These are phyloP conservation scores for Myotis vivesi DNA, from an alignment of 2,797 vertebrate species.

Conservation along the genomic window DNA sequence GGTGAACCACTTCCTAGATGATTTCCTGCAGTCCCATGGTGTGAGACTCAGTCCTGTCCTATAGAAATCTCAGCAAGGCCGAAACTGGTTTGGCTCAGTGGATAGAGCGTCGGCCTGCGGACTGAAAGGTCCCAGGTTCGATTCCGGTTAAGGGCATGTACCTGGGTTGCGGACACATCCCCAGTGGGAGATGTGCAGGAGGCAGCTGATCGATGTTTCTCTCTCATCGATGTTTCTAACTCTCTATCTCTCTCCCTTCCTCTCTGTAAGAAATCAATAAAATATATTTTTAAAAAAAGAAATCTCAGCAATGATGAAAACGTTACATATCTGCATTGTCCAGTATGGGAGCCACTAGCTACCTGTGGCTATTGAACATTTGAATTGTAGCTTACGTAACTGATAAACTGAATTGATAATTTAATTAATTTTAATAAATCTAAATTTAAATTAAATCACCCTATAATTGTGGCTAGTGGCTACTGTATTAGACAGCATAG, in stretches of 20 bases:
- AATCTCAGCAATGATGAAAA: neutral
- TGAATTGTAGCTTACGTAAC: neutral
- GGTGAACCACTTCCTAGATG: neutral
- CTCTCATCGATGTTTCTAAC: too few relatives aligned
- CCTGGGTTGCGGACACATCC: too few relatives aligned
- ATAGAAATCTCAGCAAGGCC: neutral
- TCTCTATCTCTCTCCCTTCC: too few relatives aligned
- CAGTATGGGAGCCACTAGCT: neutral
- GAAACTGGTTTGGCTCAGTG: too few relatives aligned
- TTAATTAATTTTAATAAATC: constrained; percentile 7
- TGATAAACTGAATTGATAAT: neutral
- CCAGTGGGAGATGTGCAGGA: too few relatives aligned
- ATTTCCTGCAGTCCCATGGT: neutral
- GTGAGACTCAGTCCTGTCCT: neutral
- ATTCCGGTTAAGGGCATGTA: too few relatives aligned
- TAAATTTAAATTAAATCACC: neutral
- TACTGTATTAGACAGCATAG: neutral
- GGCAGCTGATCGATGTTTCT: too few relatives aligned
- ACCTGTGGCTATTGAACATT: neutral
- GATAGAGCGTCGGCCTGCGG: too few relatives aligned
- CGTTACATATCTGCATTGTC: neutral
- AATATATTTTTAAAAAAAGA: neutral
- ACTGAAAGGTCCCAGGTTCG: too few relatives aligned
- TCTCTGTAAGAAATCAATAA: too few relatives aligned
- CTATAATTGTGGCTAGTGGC: neutral